Evolutionary conservation across 2,113 vertebrate genomes (phyloP), one percentile per base, ranked within the genome.

Genomic region (Rhinogobius similis): DNA sequence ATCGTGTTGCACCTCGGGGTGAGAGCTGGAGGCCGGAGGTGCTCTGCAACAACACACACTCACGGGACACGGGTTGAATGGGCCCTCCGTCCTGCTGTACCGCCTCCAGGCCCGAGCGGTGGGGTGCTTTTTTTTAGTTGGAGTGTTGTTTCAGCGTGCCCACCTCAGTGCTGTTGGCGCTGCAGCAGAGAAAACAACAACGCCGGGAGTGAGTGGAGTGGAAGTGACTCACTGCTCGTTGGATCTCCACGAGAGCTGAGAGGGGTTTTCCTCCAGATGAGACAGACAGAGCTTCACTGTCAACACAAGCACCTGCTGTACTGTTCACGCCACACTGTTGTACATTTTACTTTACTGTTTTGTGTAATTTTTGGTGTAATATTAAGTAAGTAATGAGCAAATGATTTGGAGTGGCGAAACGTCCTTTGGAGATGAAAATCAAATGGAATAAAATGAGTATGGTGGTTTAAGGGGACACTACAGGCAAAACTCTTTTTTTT

Each of bases 101-200:
- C 84, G 81, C 80, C 85, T 83, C 53, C 75, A 16, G 85, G 86
- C 77, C 72, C 69, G 44, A 62, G 46, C 73, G 78, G 69, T n/a
- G 11, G 29, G 58, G 9, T 20, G 27, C 6, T 36, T 1, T 18
- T 41, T 62, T 77, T 74, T 64, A 68, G 82, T 20, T 52, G 55
- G 48, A 73, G 58, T 82, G 66, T 78, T 89, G 78, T 58, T 83
- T 70, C 67, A 27, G 39, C 66, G 62, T 27, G 23, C 63, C 10
- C 62, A 10, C 61, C 58, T 70, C 32, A 14, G 41, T 1, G 0
- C 59, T 63, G n/a, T n/a, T n/a, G n/a, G n/a, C n/a, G n/a, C n/a
- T n/a, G n/a, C n/a, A n/a, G 63, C 23, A 67, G 44, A 11, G 6
- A 63, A 50, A 77, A 62, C 67, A 64, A 26, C 82, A 74, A 52